Percentiles rank a stretch among this genome's conserved stretches.
phyloP scores from a whole-genome alignment of 2,888 invertebrate species.

The Sarcophaga carnaria region DNA sequence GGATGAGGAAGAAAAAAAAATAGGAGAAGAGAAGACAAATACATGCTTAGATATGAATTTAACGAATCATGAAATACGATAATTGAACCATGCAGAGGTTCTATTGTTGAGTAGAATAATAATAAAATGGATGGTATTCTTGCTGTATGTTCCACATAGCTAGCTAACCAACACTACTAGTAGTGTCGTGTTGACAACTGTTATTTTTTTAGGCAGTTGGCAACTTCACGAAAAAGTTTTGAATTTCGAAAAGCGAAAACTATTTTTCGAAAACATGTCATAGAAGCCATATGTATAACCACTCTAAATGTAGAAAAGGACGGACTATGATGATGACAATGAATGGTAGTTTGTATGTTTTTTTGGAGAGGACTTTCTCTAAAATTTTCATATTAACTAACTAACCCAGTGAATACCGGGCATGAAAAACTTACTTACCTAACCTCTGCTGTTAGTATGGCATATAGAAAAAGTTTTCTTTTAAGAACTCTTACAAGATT shows the following conservation, averaged over 20 bases:
- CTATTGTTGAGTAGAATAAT: constrained; percentile 70
- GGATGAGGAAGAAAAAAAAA: neutral
- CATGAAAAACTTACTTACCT: neutral
- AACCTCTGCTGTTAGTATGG: constrained; percentile 11
- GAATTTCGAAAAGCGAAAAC: constrained; percentile 1
- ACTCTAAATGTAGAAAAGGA: too few relatives aligned
- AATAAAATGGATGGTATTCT: constrained; percentile 60
- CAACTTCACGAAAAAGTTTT: constrained; percentile 27
- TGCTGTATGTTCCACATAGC: neutral
- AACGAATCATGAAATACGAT: constrained; percentile 81
- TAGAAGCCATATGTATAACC: too few relatives aligned
- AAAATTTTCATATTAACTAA: too few relatives aligned
- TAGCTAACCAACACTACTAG: too few relatives aligned
- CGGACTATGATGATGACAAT: too few relatives aligned
- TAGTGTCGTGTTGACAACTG: neutral
- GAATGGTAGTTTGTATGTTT: too few relatives aligned
- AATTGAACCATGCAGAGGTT: constrained; percentile 79
- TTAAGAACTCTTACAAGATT: neutral
- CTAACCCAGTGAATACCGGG: neutral
- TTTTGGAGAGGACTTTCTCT: neutral
- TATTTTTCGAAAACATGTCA: too few relatives aligned
- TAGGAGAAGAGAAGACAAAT: constrained; percentile 21
- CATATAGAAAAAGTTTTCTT: constrained; percentile 26
- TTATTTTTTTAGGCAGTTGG: neutral
- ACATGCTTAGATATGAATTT: constrained; percentile 76